Base-by-base conservation (phyloP, 2,797 vertebrate genomes). In the Platyrinchus mystaceus region DNA sequence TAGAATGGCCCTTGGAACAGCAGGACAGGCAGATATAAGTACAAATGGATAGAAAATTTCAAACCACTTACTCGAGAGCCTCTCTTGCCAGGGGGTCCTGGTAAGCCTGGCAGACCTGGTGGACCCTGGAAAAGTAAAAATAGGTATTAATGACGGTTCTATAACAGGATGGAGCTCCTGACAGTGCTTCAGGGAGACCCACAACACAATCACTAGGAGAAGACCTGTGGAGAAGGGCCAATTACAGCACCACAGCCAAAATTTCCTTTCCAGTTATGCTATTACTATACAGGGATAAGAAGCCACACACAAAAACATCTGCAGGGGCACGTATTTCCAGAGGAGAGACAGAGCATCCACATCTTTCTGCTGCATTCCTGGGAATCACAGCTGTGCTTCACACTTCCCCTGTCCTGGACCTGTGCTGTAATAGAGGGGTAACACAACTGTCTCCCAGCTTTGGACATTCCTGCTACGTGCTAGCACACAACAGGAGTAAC, bases 11-110 rank as follows among this genome's bases (percentile, higher is more conserved):
- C 59, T 58, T 46, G 39, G 73, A 82, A 55, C 44, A 68, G 47
- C 6, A 76, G n/a, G 10, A 63, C 37, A 71, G 12, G 20, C 34
- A 70, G 41, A 50, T 30, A 1, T 41, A 67, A 52, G 21, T 10
- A 69, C 24, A 81, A 78, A 86, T 1, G 1, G 27, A 56, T 4
- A 73, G 50, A 89, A 58, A 36, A 26, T 89, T 78, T 79, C 36
- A 56, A 75, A 84, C 15, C 52, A 98, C 99, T 99, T 98, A 99
- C 99, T 98, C 98, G 96, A 37, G 98, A 98, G 9, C 99, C 99
- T 96, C 98, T 98, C 97, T 98, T 98, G 82, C 99, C 99, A 30
- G 98, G 98, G 93, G 98, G 98, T 96, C 99, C 99, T 96, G 98
- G 98, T 90, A 99, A 98, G 59, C 99, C 99, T 7, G 98, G 98